A percentile compares a stretch with the other conserved stretches of the same genome.
phyloP scores from a whole-genome alignment of 1,140 invertebrate species.

The Achatina immaculata region DNA sequence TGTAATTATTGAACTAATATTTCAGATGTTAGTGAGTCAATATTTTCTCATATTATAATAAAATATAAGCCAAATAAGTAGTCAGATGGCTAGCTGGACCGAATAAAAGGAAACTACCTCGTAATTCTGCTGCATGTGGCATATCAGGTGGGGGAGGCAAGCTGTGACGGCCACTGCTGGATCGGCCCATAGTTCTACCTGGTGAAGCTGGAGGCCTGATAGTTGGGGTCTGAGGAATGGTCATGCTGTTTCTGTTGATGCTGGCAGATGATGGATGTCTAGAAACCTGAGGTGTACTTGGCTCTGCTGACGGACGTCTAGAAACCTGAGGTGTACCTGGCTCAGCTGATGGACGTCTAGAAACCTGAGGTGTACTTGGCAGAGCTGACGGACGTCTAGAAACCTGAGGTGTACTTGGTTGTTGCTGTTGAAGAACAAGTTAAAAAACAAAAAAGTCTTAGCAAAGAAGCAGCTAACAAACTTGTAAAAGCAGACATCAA shows the following conservation, averaged over 20 bases:
- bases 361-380: too few species aligned
- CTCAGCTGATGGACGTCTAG: too few species aligned
- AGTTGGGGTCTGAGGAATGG: slow-evolving; percentile 84
- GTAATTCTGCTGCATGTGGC: slow-evolving; percentile 74
- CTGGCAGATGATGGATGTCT: slow-evolving; percentile 61
- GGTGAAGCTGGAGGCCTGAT: slow-evolving; percentile 95
- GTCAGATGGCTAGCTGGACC: neutral
- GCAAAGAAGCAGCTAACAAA: neutral
- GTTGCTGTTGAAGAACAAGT: too few species aligned
- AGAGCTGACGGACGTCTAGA: too few species aligned
- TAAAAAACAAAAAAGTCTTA: too few species aligned
- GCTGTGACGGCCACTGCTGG: slow-evolving; percentile 71
- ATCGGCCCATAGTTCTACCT: slow-evolving; percentile 53
- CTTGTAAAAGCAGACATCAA: too few species aligned
- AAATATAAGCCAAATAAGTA: neutral
- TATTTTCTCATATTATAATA: neutral
- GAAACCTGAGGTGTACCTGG: too few species aligned
- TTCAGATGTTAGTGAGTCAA: too few species aligned
- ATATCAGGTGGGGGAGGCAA: slow-evolving; percentile 96
- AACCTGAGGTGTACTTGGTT: too few species aligned
- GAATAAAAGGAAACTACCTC: slow-evolving; percentile 70
- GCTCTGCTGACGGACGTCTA: slow-evolving; percentile 11
- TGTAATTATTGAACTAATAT: too few species aligned
- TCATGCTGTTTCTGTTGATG: slow-evolving; percentile 41
- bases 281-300: slow-evolving; percentile 40